Evolutionary conservation across 2,888 invertebrate species (phyloP), one percentile per base, ranked within the genome.

Genomic region (Cryptus viduatorius): DNA sequence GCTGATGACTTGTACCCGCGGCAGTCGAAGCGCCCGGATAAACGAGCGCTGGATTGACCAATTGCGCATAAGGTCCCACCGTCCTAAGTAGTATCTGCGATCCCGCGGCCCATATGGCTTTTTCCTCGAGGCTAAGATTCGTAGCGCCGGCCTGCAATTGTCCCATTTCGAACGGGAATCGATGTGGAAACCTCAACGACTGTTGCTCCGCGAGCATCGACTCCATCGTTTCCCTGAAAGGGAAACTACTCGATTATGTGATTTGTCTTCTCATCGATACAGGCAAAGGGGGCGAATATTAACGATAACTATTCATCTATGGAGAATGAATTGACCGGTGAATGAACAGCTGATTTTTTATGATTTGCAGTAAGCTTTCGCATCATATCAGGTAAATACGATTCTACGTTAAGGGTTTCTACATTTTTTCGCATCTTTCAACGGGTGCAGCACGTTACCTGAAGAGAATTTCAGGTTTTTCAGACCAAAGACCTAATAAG

Each of bases 161-260:
- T 68, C 97, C 97, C 91, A 97, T 94, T 88, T 96, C 96, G 88
- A 95, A 96, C 90, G 97, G 96, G 50, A 97, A 96, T 72, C 97
- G 96, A 88, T 97, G 94, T 2, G 97, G 97, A 72, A 97, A 96
- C 68, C 97, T 96, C 86, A 97, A 95, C 89, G 97, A 96, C 89
- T 97, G 97, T 94, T 98, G 97, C 92, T 98, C 97, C 61, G 97
- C 97, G 90, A 98, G 94, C 96, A 98, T 97, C 76, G 96, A 96
- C 94, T 98, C 98, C 98, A 98, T 98, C 81, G 97, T 97, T 94
- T 98, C 98, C 94, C 98, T 97, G 96, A 91, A 93, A 93, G 93
- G 93, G 89, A 92, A 93, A 90, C 93, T 93, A 89, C 89, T 91
- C 91, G 88, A 92, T 93, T 93, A 93, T 91, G 91, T 86, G 87